A percentile compares a stretch with the other conserved stretches of the same genome.
Evolutionary conservation across 2,797 vertebrate genomes (phyloP).

Genomic region (Schizopygopsis pylzovi): DNA sequence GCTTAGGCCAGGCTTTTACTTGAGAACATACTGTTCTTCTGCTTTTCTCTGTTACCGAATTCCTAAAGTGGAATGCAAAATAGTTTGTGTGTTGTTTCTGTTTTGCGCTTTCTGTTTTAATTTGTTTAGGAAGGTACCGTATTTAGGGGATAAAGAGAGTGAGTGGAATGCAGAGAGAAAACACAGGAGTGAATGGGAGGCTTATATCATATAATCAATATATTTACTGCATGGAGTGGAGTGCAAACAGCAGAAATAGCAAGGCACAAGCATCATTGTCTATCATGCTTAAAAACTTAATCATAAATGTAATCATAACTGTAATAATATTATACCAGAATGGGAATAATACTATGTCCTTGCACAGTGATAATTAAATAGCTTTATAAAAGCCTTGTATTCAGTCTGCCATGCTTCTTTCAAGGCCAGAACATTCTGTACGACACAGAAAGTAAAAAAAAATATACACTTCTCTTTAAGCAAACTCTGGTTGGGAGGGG

Average conservation of each 20-base stretch:
- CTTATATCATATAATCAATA: background rate
- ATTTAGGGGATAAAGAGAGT: background rate
- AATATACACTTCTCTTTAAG: background rate
- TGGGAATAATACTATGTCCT: background rate
- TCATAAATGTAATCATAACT: background rate
- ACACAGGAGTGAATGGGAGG: background rate
- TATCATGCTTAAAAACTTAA: background rate
- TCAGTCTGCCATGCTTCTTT: background rate
- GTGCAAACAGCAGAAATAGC: background rate
- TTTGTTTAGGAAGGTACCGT: background rate
- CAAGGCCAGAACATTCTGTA: slow-evolving; percentile 43
- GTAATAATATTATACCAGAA: background rate
- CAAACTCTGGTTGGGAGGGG: background rate
- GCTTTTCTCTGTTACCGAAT: slow-evolving; percentile 10
- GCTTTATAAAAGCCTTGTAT: background rate
- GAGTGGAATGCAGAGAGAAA: background rate
- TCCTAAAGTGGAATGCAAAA: background rate
- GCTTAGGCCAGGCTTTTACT: background rate
- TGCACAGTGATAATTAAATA: background rate
- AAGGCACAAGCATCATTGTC: background rate
- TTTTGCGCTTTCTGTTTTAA: background rate
- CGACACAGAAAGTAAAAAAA: slow-evolving; percentile 8
- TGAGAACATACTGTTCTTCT: slow-evolving; percentile 16
- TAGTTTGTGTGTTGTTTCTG: background rate
- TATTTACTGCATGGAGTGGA: background rate